phyloP scores from a whole-genome alignment of 92 coral and sea anemone genomes.

The Palythoa caribaeorum region DNA sequence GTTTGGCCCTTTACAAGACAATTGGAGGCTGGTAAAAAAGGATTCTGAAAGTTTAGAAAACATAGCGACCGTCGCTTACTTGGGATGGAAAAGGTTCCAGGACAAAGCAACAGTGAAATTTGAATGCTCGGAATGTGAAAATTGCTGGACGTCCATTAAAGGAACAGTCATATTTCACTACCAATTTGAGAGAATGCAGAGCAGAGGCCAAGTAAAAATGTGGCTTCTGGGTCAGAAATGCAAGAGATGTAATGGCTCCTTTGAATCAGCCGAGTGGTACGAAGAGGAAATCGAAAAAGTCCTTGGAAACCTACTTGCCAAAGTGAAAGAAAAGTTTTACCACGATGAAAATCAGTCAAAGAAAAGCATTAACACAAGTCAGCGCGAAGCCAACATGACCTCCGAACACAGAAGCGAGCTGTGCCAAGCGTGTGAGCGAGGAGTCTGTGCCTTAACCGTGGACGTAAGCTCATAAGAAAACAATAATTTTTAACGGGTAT shows the following conservation, averaged over 20 bases:
- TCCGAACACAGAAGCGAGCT: constrained; percentile 16
- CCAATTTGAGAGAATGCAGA: too few species aligned
- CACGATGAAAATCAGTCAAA: neutral
- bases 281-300: constrained; percentile 23
- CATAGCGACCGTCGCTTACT: neutral
- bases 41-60: neutral
- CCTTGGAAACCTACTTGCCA: neutral
- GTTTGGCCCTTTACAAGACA: neutral
- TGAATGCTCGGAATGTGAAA: constrained; percentile 13
- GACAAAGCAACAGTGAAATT: constrained; percentile 8
- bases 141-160: constrained; percentile 36
- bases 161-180: constrained; percentile 48
- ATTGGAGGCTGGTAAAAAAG: constrained; percentile 25
- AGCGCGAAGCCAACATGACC: neutral
- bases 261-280: constrained; percentile 40
- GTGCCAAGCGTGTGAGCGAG: constrained; percentile 14
- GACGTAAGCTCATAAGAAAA: neutral
- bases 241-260: neutral
- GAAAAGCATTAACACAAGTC: neutral
- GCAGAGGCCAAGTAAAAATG: constrained; percentile 31
- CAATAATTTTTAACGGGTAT: constrained; percentile 20
- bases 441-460: neutral
- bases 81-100: constrained; percentile 34
- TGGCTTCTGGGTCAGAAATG: constrained; percentile 49
- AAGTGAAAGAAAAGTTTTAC: constrained; percentile 3